A percentile compares a stretch with the other conserved stretches of the same genome.
phyloP scores from a whole-genome alignment of 2,113 vertebrate genomes.

The Procavia capensis region DNA sequence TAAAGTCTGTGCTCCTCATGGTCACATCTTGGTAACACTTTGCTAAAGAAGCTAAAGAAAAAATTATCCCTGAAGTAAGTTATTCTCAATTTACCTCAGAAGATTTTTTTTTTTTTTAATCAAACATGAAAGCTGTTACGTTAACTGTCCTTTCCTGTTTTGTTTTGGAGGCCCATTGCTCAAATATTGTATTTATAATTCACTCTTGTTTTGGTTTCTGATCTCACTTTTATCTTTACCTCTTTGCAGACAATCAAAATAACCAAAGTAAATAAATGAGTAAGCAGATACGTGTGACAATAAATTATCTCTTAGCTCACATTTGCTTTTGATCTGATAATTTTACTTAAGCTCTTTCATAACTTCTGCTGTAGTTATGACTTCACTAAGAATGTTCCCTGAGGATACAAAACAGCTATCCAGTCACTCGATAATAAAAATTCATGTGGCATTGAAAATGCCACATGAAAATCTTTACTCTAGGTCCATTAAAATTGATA shows the following conservation, averaged over 20 bases:
- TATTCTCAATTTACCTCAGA: neutral
- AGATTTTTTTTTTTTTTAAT: neutral
- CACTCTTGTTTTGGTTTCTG: neutral
- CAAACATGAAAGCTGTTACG: neutral
- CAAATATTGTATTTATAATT: neutral
- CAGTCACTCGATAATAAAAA: conserved; percentile 17
- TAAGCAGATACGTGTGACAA: neutral
- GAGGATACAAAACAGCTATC: neutral
- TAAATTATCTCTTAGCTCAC: neutral
- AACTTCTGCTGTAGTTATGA: neutral
- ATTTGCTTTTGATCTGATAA: neutral
- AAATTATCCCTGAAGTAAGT: neutral
- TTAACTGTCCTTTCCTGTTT: neutral
- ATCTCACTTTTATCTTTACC: conserved; percentile 10
- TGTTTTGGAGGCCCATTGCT: neutral
- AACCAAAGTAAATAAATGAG: neutral
- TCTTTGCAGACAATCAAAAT: neutral
- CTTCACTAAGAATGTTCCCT: neutral
- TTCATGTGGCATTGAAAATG: neutral
- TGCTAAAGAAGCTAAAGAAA: neutral
- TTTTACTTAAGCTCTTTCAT: conserved; percentile 38
- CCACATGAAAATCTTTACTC: neutral
- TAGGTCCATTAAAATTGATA: neutral
- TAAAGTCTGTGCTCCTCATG: neutral
- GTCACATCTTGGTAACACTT: neutral